Evolutionary conservation across 2,113 vertebrate genomes (phyloP), one percentile per base, ranked within the genome.

Genomic region (Hiodon alosoides): DNA sequence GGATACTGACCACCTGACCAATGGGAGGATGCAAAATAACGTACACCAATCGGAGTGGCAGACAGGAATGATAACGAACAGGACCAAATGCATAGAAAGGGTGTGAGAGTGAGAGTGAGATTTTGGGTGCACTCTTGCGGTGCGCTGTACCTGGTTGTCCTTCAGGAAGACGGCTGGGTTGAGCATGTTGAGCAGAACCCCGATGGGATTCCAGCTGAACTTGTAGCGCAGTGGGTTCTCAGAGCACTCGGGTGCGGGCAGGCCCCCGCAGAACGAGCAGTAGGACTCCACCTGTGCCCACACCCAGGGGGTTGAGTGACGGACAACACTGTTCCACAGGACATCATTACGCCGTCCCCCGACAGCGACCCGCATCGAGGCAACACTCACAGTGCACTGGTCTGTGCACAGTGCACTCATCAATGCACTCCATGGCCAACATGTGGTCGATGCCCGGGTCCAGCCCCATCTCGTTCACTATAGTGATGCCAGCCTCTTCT

Each of bases 391-490:
- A 78, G 83, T 92, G 84, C 94, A 95, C 81, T 95, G 94, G 55
- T 94, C 91, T 79, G n/a, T n/a, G n/a, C n/a, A n/a, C n/a, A n/a
- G n/a, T n/a, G n/a, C n/a, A n/a, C n/a, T n/a, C n/a, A n/a, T 98
- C 92, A 77, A 98, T 95, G 16, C 95, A 95, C 79, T 97, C 94
- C 95, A 97, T 97, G 0, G 97, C 96, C 88, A 99, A 73, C 96
- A 98, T 98, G 84, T 98, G 96, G 79, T 98, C 97, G 50, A 99
- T 95, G 61, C 97, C 97, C 16, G 97, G 97, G 87, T 99, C 97
- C 91, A 98, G 84, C 78, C 97, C 97, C 87, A 98, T 85, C 90
- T 98, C 97, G 0, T 94, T 95, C 78, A 98, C 77, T 53, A 98
- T 87, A n/a, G 92, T 95, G 84, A 98, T 91, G 67, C 95, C 95